Evolutionary conservation across 1,140 invertebrate genomes (phyloP).

Genomic region (Drosophila teissieri): DNA sequence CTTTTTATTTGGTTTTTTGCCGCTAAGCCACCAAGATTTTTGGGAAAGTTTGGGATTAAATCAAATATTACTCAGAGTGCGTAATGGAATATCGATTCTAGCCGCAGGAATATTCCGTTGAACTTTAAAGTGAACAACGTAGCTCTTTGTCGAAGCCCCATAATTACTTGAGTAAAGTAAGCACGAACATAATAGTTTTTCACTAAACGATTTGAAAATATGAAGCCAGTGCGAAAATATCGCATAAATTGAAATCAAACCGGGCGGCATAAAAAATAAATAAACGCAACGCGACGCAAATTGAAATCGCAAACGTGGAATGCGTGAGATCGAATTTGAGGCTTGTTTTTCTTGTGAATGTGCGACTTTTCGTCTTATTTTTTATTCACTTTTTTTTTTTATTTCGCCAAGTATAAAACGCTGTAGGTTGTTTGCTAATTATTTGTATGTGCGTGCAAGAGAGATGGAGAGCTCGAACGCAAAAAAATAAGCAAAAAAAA

Average conservation of each 20-base stretch:
- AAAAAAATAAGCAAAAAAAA: neutral
- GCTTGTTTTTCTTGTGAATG: conserved; percentile 6
- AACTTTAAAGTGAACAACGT: neutral
- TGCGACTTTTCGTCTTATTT: conserved; percentile 3
- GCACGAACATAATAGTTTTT: conserved; percentile 14
- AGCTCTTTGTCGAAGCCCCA: neutral
- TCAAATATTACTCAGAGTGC: too few species aligned
- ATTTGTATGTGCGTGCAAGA: conserved; percentile 34
- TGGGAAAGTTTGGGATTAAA: conserved; percentile 26
- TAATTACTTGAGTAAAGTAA: conserved; percentile 17
- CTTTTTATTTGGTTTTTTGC: conserved; percentile 11
- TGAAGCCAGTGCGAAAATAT: conserved; percentile 44
- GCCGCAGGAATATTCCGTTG: conserved; percentile 3
- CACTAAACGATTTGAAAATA: conserved; percentile 20
- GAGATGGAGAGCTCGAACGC: conserved; percentile 2
- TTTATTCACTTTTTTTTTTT: conserved; percentile 4
- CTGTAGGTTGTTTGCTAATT: conserved; percentile 47
- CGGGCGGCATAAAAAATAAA: conserved; percentile 26
- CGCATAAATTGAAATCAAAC: conserved; percentile 10
- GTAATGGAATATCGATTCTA: too few species aligned
- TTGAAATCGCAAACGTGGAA: conserved; percentile 58
- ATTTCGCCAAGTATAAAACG: conserved; percentile 7
- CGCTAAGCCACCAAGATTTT: conserved; percentile 5
- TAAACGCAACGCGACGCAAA: conserved; percentile 62
- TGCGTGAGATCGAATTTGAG: conserved; percentile 41